These are phyloP conservation scores for Coilia nasus DNA, from an alignment of 2,797 vertebrate species.

Conservation along the genomic window DNA sequence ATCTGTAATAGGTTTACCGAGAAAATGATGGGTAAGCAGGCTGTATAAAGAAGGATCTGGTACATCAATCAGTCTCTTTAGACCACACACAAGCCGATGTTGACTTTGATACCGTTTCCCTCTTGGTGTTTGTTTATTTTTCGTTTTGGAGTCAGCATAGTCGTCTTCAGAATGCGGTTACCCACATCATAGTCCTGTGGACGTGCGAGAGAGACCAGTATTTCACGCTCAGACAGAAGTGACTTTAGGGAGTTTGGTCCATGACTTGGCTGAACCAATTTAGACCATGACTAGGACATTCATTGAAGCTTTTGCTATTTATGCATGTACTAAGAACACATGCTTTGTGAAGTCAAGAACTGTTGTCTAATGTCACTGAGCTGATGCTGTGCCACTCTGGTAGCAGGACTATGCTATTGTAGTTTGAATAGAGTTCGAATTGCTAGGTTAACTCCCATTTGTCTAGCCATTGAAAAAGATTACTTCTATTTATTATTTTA, in stretches of 20 bases:
- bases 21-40: neutral
- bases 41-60: too few species aligned
- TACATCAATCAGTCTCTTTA: neutral
- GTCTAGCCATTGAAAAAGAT: neutral
- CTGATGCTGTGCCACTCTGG: neutral
- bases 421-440: neutral
- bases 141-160: neutral
- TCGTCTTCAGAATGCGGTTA: neutral
- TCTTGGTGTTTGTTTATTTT: neutral
- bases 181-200: neutral
- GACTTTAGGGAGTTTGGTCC: too few species aligned
- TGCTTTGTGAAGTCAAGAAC: neutral
- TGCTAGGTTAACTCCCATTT: neutral
- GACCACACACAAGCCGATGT: neutral
- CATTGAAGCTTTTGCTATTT: neutral
- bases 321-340: neutral
- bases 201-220: neutral
- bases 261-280: too few species aligned
- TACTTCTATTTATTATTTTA: neutral
- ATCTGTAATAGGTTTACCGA: neutral
- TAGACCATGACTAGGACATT: neutral
- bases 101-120: neutral
- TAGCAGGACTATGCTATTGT: neutral
- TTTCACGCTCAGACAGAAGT: too few species aligned
- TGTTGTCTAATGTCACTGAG: neutral